phyloP scores from a whole-genome alignment of 2,113 vertebrate species.

The Mormyrus lacerda region DNA sequence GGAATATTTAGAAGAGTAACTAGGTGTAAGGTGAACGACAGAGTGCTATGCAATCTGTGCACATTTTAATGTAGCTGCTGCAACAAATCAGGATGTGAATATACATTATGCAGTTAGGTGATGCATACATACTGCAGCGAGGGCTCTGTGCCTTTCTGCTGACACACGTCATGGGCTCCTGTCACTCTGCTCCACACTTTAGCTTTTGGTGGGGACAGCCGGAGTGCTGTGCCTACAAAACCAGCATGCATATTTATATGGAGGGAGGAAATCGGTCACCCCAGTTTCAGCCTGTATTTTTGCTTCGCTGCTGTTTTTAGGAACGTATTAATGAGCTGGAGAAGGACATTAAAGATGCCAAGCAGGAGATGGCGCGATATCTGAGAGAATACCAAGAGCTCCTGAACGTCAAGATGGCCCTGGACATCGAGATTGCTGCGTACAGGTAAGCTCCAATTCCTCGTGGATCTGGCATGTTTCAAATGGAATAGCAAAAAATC shows the following conservation, averaged over 20 bases:
- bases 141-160: not conserved
- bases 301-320: not conserved
- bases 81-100: not conserved
- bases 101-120: not conserved
- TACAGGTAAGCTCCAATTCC: constrained; percentile 51
- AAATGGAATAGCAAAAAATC: not conserved
- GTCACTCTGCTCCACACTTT: not conserved
- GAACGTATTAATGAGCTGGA: constrained; percentile 64
- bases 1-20: not conserved
- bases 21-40: not conserved
- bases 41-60: not conserved
- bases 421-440: constrained; percentile 69
- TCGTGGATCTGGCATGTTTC: not conserved
- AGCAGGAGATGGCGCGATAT: constrained; percentile 66
- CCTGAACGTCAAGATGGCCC: constrained; percentile 69
- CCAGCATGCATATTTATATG: not conserved
- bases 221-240: not conserved
- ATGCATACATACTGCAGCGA: not conserved
- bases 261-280: not conserved
- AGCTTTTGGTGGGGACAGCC: not conserved
- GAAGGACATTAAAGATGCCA: constrained; percentile 62
- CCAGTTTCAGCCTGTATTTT: not conserved
- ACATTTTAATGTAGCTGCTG: not conserved
- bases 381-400: constrained; percentile 54
- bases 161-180: not conserved